These are phyloP conservation scores for Sarcophaga peregrina DNA, from an alignment of 1,140 invertebrate species.

Conservation along the genomic window DNA sequence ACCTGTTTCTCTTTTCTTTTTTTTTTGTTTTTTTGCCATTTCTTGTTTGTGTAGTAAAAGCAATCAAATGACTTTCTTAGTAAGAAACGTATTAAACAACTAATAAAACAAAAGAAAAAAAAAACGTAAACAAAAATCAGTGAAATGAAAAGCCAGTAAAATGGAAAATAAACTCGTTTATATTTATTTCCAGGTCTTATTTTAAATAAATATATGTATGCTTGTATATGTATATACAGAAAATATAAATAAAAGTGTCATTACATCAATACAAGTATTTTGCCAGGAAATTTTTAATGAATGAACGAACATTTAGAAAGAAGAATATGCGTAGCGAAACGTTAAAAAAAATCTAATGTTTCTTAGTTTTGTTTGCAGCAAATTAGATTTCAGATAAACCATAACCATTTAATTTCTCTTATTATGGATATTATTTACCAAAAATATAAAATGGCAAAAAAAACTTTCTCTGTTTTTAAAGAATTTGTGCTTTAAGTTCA, in stretches of 20 bases:
- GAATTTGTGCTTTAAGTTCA: conserved; percentile 18
- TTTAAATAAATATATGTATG: no score
- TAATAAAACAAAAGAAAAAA: neutral
- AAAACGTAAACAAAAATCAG: neutral
- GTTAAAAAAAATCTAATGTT: neutral
- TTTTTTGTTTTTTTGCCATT: neutral
- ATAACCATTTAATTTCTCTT: neutral
- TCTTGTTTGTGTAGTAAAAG: neutral
- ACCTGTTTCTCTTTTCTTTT: conserved; percentile 1
- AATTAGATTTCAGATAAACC: neutral
- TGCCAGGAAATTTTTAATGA: conserved; percentile 19
- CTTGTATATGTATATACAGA: no score
- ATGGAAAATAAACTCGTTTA: conserved; percentile 12
- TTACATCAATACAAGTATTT: conserved; percentile 25
- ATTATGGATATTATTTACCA: neutral
- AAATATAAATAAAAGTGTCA: conserved; percentile 9
- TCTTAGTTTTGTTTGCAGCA: neutral
- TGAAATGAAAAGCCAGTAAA: conserved; percentile 24
- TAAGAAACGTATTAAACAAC: neutral
- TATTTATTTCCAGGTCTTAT: neutral
- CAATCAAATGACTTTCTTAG: conserved; percentile 22
- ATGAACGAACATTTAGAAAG: conserved; percentile 1
- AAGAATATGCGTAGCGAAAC: neutral
- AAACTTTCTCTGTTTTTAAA: conserved; percentile 11
- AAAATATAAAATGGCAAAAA: no score